Conservation (phyloP, 2,888 invertebrate species). For the Sinotaia quadrata region DNA sequence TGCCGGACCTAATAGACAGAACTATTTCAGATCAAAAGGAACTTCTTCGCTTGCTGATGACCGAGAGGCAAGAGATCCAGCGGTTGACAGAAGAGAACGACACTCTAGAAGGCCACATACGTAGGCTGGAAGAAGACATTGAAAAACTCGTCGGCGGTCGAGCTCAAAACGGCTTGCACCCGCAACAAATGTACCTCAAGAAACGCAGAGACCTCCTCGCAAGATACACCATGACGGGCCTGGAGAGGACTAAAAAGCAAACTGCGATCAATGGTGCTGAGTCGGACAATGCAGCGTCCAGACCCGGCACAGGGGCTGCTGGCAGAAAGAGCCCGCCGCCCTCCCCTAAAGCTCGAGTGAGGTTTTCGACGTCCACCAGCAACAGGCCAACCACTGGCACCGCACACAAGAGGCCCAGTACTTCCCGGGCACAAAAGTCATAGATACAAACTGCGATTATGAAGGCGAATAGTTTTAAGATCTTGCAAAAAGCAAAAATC, state of each 20-base stretch:
- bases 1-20: constrained; percentile 32
- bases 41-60: constrained; percentile 7
- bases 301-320: too few relatives aligned
- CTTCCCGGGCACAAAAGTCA: constrained; percentile 1
- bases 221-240: constrained; percentile 15
- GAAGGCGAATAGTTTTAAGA: background rate
- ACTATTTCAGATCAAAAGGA: constrained; percentile 15
- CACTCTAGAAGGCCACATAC: constrained; percentile 6
- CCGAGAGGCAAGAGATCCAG: constrained; percentile 22
- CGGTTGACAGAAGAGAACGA: constrained; percentile 27
- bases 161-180: background rate
- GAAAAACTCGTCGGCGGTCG: constrained; percentile 21
- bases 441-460: background rate
- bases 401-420: background rate
- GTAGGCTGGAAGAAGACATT: constrained; percentile 8
- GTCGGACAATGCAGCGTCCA: background rate
- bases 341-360: constrained; percentile 13
- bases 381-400: constrained; percentile 4
- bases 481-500: too few relatives aligned
- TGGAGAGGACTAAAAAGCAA: background rate
- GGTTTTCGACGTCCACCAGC: constrained; percentile 6
- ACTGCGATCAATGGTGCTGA: too few relatives aligned
- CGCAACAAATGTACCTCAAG: constrained; percentile 29
- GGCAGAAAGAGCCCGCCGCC: background rate
- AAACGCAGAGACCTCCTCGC: constrained; percentile 11